Conservation (phyloP, 2,888 invertebrate genomes). For the Tinea semifulvella region DNA sequence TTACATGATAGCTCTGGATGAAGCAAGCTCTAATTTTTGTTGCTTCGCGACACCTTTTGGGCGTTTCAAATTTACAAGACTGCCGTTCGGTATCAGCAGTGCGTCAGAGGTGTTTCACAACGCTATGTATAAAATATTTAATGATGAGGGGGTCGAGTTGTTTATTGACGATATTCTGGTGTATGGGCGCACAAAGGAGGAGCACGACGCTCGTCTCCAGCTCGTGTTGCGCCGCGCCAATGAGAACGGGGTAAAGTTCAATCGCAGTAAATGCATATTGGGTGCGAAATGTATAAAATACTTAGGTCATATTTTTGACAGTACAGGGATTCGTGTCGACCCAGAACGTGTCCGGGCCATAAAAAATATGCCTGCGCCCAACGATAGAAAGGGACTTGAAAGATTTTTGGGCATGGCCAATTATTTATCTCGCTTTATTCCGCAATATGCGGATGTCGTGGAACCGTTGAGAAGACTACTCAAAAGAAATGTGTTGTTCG, state of each 20-base stretch:
- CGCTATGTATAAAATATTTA: constrained; percentile 19
- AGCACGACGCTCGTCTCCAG: constrained; percentile 17
- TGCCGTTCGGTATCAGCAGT: constrained; percentile 11
- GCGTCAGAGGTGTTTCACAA: constrained; percentile 18
- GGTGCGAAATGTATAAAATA: no score
- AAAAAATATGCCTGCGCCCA: no score
- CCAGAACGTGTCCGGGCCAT: no score
- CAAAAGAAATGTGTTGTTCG: constrained; percentile 15
- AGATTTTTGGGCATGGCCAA: no score
- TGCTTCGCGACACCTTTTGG: constrained; percentile 13
- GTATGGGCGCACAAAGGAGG: constrained; percentile 14
- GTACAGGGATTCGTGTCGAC: no score
- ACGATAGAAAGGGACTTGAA: no score
- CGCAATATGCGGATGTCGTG: constrained; percentile 8
- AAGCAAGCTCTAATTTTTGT: constrained; percentile 12
- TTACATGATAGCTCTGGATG: constrained; percentile 9
- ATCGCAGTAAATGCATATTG: no score
- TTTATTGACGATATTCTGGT: constrained; percentile 16
- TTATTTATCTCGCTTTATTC: constrained; percentile 16
- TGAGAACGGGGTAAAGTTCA: no score
- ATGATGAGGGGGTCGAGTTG: constrained; percentile 15
- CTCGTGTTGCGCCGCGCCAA: no score
- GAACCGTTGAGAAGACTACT: constrained; percentile 15
- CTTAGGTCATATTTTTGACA: no score
- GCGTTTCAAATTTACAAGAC: constrained; percentile 6